Conservation (phyloP, 2,797 vertebrate species). For the Mareca penelope region DNA sequence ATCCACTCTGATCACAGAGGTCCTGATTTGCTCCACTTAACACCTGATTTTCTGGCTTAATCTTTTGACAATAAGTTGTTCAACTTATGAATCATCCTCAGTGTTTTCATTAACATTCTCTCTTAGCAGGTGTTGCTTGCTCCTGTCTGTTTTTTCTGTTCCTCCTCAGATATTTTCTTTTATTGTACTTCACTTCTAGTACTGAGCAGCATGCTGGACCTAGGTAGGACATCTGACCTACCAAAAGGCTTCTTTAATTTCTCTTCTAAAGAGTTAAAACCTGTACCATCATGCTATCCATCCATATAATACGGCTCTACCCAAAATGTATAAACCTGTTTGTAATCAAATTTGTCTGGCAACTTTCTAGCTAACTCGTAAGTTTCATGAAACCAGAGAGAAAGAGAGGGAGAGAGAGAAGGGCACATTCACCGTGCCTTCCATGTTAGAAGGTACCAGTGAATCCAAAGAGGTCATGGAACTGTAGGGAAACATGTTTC, state of each 20-base stretch:
- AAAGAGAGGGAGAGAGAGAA: background rate
- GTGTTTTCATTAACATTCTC: background rate
- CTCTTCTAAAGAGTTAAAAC: background rate
- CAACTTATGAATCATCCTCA: background rate
- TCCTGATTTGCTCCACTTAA: background rate
- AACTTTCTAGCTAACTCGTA: background rate
- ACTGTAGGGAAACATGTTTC: background rate
- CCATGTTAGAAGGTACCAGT: background rate
- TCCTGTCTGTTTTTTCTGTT: background rate
- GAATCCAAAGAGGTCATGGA: background rate
- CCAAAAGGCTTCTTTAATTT: background rate
- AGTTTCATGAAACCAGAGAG: background rate
- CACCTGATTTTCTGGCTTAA: background rate
- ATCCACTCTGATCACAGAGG: background rate
- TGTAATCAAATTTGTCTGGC: background rate
- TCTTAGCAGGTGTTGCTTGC: background rate
- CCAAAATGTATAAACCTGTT: background rate
- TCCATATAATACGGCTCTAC: background rate
- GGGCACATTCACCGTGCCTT: background rate
- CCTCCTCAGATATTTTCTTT: background rate
- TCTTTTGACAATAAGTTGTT: background rate
- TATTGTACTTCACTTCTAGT: background rate
- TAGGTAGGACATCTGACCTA: background rate
- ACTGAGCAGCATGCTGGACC: background rate
- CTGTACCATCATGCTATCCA: background rate